Conservation (phyloP, 1,140 invertebrate genomes). For the Drosophila teissieri region DNA sequence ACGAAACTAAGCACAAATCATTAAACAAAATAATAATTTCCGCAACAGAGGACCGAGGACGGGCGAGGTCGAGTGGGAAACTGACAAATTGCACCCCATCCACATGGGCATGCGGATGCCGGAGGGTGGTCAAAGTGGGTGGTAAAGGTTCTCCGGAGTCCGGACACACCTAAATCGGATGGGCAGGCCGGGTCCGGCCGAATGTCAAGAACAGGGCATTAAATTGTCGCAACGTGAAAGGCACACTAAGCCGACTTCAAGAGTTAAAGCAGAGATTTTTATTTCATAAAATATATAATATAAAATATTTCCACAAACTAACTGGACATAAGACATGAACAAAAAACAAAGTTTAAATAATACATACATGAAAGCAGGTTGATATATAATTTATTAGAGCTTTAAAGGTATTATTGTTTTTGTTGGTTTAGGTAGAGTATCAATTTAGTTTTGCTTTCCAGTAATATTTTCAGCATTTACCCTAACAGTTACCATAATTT, state of each 20-base stretch:
- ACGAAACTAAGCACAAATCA: conserved; percentile 80
- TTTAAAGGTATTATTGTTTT: too few species aligned
- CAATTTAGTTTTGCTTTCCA: neutral
- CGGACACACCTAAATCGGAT: conserved; percentile 52
- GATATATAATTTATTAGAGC: too few species aligned
- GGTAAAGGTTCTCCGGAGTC: conserved; percentile 5
- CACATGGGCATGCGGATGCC: neutral
- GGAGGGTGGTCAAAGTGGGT: neutral
- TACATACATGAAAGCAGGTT: too few species aligned
- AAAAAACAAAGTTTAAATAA: too few species aligned
- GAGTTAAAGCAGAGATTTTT: neutral
- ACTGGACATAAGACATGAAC: too few species aligned
- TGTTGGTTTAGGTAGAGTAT: too few species aligned
- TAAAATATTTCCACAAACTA: neutral
- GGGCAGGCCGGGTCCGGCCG: conserved; percentile 25
- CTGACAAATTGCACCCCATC: conserved; percentile 39
- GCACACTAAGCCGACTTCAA: conserved; percentile 23
- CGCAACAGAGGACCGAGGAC: conserved; percentile 54
- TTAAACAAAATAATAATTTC: conserved; percentile 83
- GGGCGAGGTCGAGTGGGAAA: conserved; percentile 5
- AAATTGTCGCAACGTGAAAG: conserved; percentile 68
- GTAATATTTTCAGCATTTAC: too few species aligned
- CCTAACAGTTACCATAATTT: neutral
- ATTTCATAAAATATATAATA: neutral
- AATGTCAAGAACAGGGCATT: conserved; percentile 77